phyloP scores from a whole-genome alignment of 2,888 invertebrate species.

The Amphipyra berbera region DNA sequence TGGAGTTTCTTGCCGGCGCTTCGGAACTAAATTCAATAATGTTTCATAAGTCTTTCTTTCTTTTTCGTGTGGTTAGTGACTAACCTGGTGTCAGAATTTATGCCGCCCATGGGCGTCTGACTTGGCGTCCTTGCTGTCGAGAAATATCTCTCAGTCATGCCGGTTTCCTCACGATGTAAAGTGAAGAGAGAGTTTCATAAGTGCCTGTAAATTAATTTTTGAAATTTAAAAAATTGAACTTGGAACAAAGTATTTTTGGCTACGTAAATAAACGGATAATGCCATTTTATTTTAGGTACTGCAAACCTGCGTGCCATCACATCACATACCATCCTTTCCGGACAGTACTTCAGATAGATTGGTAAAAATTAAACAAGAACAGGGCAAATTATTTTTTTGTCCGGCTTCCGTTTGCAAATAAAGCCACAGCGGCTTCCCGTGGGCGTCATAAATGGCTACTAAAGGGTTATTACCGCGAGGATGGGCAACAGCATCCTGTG shows the following conservation, averaged over 20 bases:
- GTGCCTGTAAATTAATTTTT: background rate
- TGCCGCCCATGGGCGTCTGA: too few species aligned
- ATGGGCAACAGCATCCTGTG: conserved; percentile 21
- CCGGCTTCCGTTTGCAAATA: conserved; percentile 9
- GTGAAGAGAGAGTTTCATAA: too few species aligned
- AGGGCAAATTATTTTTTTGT: conserved; percentile 11
- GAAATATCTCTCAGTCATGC: too few species aligned
- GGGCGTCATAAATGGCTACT: conserved; percentile 37
- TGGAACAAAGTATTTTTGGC: background rate
- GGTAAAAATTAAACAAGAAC: conserved; percentile 31
- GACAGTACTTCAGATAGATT: conserved; percentile 9
- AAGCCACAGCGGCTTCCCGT: conserved; percentile 21
- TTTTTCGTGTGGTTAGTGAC: too few species aligned
- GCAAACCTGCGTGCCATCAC: background rate
- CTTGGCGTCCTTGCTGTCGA: too few species aligned
- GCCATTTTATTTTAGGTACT: conserved; percentile 33
- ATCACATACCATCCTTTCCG: conserved; percentile 24
- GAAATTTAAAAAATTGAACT: too few species aligned
- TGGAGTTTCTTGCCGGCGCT: too few species aligned
- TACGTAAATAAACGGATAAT: conserved; percentile 22
- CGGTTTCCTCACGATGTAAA: too few species aligned
- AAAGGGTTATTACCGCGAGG: conserved; percentile 35
- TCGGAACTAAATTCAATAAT: too few species aligned
- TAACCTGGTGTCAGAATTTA: too few species aligned
- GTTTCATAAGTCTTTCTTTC: too few species aligned